These are phyloP conservation scores for Mystacornis crossleyi DNA, from an alignment of 2,113 vertebrate genomes.

Conservation along the genomic window DNA sequence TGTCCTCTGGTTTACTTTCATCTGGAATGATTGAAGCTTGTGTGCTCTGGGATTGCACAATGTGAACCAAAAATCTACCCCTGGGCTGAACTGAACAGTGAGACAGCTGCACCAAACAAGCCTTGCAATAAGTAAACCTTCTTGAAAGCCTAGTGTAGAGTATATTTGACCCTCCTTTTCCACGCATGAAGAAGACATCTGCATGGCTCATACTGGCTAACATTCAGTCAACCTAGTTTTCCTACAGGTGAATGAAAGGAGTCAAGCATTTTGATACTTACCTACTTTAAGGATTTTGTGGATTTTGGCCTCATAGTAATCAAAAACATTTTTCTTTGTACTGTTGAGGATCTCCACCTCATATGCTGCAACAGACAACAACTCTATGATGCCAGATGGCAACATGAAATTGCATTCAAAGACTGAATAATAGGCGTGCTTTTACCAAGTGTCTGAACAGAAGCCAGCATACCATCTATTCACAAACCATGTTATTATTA, in stretches of 20 bases:
- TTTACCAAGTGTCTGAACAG: neutral
- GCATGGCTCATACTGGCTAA: neutral
- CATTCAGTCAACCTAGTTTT: neutral
- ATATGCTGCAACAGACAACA: constrained; percentile 45
- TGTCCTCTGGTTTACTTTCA: neutral
- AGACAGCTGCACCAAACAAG: neutral
- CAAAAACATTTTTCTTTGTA: constrained; percentile 68
- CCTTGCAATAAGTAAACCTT: neutral
- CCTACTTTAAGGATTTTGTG: constrained; percentile 58
- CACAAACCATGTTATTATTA: neutral
- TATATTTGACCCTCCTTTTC: neutral
- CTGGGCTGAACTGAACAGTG: neutral
- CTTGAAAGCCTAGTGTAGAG: neutral
- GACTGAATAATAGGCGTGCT: neutral
- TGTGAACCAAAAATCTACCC: neutral
- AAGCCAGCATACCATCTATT: neutral
- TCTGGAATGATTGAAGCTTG: neutral
- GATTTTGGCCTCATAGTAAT: constrained; percentile 48
- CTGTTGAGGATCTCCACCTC: constrained; percentile 50
- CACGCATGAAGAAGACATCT: neutral
- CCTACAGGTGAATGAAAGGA: neutral
- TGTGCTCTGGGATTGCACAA: neutral
- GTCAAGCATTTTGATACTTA: constrained; percentile 37
- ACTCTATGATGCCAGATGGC: neutral
- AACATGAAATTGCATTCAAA: neutral